Base-by-base conservation (phyloP, 2,113 vertebrate species). In the Salvelinus alpinus region DNA sequence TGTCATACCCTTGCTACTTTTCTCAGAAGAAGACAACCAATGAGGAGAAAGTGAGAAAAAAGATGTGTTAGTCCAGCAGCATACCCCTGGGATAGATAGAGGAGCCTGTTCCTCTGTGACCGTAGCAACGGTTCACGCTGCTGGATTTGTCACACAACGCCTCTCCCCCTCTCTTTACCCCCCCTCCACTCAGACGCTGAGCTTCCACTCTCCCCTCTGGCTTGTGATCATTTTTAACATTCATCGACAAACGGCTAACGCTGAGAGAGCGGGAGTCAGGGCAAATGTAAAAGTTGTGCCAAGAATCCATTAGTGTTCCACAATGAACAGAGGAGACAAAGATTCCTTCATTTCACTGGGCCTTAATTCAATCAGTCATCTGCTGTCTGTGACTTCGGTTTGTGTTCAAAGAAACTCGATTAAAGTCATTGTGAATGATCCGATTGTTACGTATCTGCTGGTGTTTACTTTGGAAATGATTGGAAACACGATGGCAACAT, bases 281-380 rank as follows among this genome's bases (percentile, higher is more conserved):
- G 73, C 2, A 81, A 82, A 74, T 72, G 74, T 78, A 47, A 77
- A 84, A 75, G 71, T 62, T 75, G 73, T 81, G 73, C 80, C 81
- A 82, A 80, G 70, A 77, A 73, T 72, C 74, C 70, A 68, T 81
- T 78, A 82, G 62, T 54, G 71, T 70, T 80, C 65, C 81, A 69
- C 78, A 73, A 82, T 54, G 84, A 82, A 76, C 25, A 34, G 59
- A 77, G 20, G 59, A 64, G 57, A 44, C 22, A 75, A 73, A 76
- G 70, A 44, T n/a, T 25, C 68, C 72, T 80, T 72, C 64, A 47
- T 70, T 69, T 74, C 69, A 68, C 72, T 22, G 6, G 29, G 34
- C 75, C 70, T 73, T 86, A 82, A 88, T 78, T 75, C 71, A 73
- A 73, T 82, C 81, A 79, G 71, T 81, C 81, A 71, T 84, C 70